Evolutionary conservation across 2,888 invertebrate species (phyloP).

Genomic region (Eupithecia abbreviata): DNA sequence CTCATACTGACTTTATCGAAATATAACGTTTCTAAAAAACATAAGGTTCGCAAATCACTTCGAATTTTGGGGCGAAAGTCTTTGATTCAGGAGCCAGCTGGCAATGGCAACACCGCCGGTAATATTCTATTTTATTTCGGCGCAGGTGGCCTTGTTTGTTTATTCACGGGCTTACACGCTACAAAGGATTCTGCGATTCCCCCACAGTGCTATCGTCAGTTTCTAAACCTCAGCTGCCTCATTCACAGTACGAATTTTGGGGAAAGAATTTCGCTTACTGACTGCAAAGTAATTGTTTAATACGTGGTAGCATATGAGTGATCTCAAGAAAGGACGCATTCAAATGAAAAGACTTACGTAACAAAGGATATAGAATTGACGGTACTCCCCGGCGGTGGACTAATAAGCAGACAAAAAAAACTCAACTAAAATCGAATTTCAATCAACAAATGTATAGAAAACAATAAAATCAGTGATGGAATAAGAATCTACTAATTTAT

Average conservation of each 20-base stretch:
- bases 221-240: conserved; percentile 38
- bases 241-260: conserved; percentile 29
- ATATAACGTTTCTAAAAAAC: conserved; percentile 1
- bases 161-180: conserved; percentile 58
- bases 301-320: not conserved
- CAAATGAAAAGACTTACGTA: not conserved
- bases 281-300: conserved; percentile 13
- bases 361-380: not conserved
- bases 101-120: conserved; percentile 27
- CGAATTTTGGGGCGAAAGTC: conserved; percentile 1
- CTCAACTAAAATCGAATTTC: not conserved
- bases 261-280: conserved; percentile 8
- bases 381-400: not conserved
- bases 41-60: not conserved
- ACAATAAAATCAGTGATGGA: not conserved
- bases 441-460: not conserved
- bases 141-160: conserved; percentile 67
- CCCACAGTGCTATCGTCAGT: conserved; percentile 46
- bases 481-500: not conserved
- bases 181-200: conserved; percentile 54
- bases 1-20: not conserved
- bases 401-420: not conserved
- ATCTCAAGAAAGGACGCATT: not conserved
- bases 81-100: conserved; percentile 12
- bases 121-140: conserved; percentile 50